Evolutionary conservation across 2,797 vertebrate genomes (phyloP), one percentile per base, ranked within the genome.

Genomic region (Pseudochirops corinnae): DNA sequence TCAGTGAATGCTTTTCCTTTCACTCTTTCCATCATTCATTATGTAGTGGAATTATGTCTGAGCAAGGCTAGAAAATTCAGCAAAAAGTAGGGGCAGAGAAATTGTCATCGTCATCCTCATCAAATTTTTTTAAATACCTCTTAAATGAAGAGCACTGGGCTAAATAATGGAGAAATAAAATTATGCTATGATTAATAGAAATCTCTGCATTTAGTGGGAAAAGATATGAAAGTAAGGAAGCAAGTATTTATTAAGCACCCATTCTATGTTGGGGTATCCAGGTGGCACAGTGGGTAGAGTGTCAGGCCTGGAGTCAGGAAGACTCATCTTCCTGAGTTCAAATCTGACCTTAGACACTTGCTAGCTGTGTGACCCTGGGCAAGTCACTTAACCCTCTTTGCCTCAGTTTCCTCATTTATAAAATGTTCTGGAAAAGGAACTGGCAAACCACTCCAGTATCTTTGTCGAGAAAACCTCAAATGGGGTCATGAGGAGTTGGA

Each of bases 1-100:
- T 50, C 98, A 98, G 97, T 97, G 94, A 98, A 98, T 98, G 98
- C 93, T 98, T 98, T 98, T 95, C 98, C 97, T 7, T 97, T 98
- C 94, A 96, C 93, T 98, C 98, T 98, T 96, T 97, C 97, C 6
- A 97, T 98, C 94, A 97, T 97, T 98, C 96, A 94, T 97, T 95
- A 95, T 98, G 94, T 92, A 95, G 92, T 95, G 92, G 87, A 94
- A 95, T 57, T 5, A 82, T 57, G 62, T 52, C 94, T 97, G 24
- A 0, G 93, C 92, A 90, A 95, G 97, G 92, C 93, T 93, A 95
- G 93, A 97, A 98, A 96, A 93, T 98, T 97, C 96, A 97, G 94
- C 57, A 97, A 46, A 96, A 96, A 93, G 92, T 55, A 92, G 96
- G 91, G 56, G 28, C 7, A 94, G 92, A 90, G 56, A 96, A 92